Base-by-base conservation (phyloP, 2,888 invertebrate species). In the Dynastes maya region DNA sequence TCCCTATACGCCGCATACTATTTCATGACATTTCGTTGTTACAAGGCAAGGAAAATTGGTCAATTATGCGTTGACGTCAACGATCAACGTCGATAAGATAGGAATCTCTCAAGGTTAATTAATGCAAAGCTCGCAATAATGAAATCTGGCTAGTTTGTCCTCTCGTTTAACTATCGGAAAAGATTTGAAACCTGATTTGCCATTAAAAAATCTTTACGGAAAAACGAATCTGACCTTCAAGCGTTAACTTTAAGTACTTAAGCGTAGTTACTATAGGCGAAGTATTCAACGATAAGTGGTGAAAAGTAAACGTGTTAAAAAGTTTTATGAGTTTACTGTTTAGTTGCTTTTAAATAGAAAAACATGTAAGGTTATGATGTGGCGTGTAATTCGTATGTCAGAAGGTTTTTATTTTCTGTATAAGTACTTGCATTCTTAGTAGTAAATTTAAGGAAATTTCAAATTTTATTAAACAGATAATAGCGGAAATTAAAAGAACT, bases 61-160 rank as follows among this genome's bases (percentile, higher is more conserved):
- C 72, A 40, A 72, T 72, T 72, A 72, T 58, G 16, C 16, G n/a
- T 32, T 72, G 27, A 72, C 58, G 40, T 72, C 58, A 72, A 27
- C 22, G 61, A 61, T 70, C 32, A 16, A n/a, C 22, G 11, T 32
- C 29, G 55, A 70, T 61, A 61, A 72, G 61, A 61, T 72, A 40
- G 58, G 16, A 58, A 72, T 72, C 72, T 72, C 16, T 61, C 72
- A 72, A 72, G 72, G 72, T 72, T 72, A 72, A 72, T 61, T 72
- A 61, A 16, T 27, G 61, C 45, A 72, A 40, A 9, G 53, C 51
- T 72, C n/a, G 27, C n/a, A 40, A 72, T 58, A 58, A 72, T 72
- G 58, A 61, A 68, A 68, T 68, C 68, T 22, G 0, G 16, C 49
- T 29, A 22, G 49, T 49, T 49, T 45, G 4, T 65, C 40, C 9